These are phyloP conservation scores for Okapia johnstoni DNA, from an alignment of 2,113 vertebrate genomes.

Conservation along the genomic window DNA sequence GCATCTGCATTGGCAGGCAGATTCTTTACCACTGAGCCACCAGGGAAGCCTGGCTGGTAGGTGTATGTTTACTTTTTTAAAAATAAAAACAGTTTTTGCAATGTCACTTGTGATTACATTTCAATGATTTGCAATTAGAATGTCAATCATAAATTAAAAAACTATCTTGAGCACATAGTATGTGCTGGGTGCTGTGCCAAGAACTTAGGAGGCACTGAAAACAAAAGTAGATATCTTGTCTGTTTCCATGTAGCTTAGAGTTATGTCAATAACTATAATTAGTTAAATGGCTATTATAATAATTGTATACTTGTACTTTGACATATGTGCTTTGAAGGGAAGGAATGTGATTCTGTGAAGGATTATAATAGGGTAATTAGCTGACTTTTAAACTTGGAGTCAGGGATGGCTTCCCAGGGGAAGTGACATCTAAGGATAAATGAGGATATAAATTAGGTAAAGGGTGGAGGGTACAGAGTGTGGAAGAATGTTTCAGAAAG, in stretches of 20 bases:
- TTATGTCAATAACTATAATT: neutral
- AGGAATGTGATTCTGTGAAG: neutral
- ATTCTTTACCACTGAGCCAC: neutral
- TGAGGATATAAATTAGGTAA: neutral
- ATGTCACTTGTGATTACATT: neutral
- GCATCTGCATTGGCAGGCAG: neutral
- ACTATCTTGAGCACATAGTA: neutral
- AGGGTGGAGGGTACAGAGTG: neutral
- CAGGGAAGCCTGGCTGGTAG: neutral
- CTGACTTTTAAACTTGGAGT: neutral
- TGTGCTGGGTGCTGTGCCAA: neutral
- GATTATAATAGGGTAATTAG: neutral
- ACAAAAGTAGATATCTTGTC: neutral
- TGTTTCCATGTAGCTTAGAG: neutral
- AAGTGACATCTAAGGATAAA: neutral
- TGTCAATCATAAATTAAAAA: neutral
- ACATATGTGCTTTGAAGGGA: neutral
- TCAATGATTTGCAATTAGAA: neutral
- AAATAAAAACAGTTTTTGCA: neutral
- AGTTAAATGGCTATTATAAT: neutral
- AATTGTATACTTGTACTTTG: neutral
- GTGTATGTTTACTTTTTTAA: neutral
- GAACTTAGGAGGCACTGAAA: neutral
- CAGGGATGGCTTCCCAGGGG: neutral
- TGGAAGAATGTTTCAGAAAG: neutral